Percentiles rank a stretch among this genome's conserved stretches.
Conservation (phyloP, 2,113 vertebrate species). For the Vombatus ursinus region DNA sequence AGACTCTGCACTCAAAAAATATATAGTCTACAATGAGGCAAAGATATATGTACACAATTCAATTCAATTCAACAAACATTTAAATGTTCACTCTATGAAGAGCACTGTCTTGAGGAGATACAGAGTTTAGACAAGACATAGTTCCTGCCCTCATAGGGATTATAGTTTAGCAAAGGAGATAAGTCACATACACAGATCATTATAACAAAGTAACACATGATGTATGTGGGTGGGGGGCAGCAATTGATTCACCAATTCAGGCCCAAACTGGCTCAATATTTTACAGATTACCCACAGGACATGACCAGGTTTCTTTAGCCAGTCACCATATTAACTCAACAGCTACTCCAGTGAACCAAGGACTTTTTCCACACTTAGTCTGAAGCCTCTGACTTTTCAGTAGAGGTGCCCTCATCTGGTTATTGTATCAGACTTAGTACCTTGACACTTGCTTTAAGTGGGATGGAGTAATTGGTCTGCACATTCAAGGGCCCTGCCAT, state of each 20-base stretch:
- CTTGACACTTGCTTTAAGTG: too few species aligned
- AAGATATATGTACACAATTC: neutral
- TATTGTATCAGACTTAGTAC: too few species aligned
- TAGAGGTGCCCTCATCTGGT: too few species aligned
- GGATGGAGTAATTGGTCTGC: too few species aligned
- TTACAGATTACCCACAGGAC: neutral
- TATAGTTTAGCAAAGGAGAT: neutral
- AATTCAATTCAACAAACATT: neutral
- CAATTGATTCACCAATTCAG: neutral
- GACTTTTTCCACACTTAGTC: too few species aligned
- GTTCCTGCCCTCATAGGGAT: neutral
- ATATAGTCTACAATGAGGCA: neutral
- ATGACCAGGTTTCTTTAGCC: neutral
- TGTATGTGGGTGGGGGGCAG: neutral
- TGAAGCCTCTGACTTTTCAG: too few species aligned
- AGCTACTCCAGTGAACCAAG: too few species aligned
- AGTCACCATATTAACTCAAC: too few species aligned
- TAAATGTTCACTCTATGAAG: neutral
- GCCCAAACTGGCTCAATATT: neutral
- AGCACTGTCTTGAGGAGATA: neutral
- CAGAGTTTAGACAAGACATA: neutral
- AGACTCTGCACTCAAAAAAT: neutral
- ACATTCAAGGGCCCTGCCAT: too few species aligned
- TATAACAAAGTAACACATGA: neutral
- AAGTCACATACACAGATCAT: neutral